Evolutionary conservation across 2,113 vertebrate species (phyloP).

Genomic region (Hippocampus guttulatus): DNA sequence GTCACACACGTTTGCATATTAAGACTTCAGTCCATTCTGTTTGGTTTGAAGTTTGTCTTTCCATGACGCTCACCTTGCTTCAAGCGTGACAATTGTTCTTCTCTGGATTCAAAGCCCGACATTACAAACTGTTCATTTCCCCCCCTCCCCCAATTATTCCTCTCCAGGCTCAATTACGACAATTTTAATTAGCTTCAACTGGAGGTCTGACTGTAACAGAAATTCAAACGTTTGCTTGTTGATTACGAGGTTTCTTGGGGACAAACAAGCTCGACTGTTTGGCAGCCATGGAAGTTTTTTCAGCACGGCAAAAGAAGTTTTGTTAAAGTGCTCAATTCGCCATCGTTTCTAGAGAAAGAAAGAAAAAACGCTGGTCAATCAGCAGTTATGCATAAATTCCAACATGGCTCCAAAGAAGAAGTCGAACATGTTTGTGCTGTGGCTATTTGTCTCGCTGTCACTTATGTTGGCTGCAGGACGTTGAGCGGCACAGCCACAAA

Average conservation of each 20-base stretch:
- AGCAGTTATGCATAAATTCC: too few species aligned
- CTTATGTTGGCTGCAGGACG: background rate
- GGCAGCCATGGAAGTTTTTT: background rate
- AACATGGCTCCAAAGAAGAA: too few species aligned
- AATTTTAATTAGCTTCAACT: conserved; percentile 19
- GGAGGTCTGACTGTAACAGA: background rate
- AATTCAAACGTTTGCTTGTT: background rate
- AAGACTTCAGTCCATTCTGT: conserved; percentile 50
- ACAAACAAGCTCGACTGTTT: background rate
- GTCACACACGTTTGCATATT: conserved; percentile 70
- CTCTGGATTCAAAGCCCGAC: conserved; percentile 33
- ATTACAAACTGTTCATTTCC: conserved; percentile 44
- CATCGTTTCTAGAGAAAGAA: background rate
- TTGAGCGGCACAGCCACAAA: background rate
- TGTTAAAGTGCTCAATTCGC: background rate
- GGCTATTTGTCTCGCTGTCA: background rate
- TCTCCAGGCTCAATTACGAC: conserved; percentile 30
- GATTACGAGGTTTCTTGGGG: background rate
- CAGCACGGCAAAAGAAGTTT: background rate
- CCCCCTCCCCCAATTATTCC: conserved; percentile 12
- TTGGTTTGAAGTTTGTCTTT: conserved; percentile 62
- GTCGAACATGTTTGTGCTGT: background rate
- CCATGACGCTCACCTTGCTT: conserved; percentile 45
- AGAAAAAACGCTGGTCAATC: too few species aligned
- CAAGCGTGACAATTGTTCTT: conserved; percentile 30